Base-by-base conservation (phyloP, 2,888 invertebrate species). In the Lasioglossum villosulum region DNA sequence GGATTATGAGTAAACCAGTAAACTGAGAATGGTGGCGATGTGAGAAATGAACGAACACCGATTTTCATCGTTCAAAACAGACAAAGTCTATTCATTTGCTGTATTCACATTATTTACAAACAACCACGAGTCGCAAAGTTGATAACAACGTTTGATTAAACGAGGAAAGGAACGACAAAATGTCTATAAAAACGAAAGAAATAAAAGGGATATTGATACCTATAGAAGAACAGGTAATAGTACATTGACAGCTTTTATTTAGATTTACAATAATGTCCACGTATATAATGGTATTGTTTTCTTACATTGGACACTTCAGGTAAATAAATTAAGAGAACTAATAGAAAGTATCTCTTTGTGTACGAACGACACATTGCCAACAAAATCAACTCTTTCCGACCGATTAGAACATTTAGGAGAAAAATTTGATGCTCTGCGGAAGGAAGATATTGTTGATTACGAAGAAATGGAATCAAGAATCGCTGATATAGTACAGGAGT, bases 161-260 rank as follows among this genome's bases (percentile, higher is more conserved):
- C 59, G 34, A 39, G 37, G 68, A 78, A 42, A 68, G 71, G 59
- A 78, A 37, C 52, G 70, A 37, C 39, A 74, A 89, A 79, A 94
- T 94, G 93, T 86, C 88, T 48, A 78, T 95, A 37, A 95, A 95
- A 86, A 95, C 94, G 34, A 93, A 90, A 81, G 90, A 90, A 79
- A 93, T 94, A 92, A 86, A 83, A 68, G 90, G 91, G 75, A 91
- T 93, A 79, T 88, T 93, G 56, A 88, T 92, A 48, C 93, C 93
- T 0, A 90, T 94, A 78, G 90, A 93, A 52, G 86, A 84, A 52
- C 93, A 94, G 90, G 95, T 95, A 92, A 92, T 39, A 19, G 75
- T 83, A 16, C 42, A 27, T 34, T 45, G 14, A 16, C 4, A 16
- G 6, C 37, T 19, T n/a, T 16, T 52, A 16, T 70, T 14, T 30